Conservation (phyloP, 2,888 invertebrate genomes). For the Dryomyza anilis region DNA sequence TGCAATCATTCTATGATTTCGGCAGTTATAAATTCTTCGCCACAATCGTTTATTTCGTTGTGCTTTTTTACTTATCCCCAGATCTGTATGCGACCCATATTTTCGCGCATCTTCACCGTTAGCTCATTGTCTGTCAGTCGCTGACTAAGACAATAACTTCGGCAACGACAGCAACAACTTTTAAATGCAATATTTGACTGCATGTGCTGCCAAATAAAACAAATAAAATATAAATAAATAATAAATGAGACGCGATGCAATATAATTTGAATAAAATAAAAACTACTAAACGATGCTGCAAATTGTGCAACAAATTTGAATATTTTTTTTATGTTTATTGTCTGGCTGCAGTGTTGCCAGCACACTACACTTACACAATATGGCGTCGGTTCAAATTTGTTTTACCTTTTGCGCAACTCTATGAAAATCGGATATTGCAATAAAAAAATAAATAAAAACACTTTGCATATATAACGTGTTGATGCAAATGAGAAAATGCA, state of each 20-base stretch:
- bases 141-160: not conserved
- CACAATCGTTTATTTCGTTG: no score
- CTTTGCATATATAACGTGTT: not conserved
- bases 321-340: not conserved
- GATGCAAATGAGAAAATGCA: no score
- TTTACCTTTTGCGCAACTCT: not conserved
- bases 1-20: not conserved
- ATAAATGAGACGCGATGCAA: no score
- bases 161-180: not conserved
- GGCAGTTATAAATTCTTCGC: no score
- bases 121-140: no score
- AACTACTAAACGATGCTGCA: not conserved
- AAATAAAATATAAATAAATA: not conserved
- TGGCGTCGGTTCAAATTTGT: not conserved
- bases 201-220: not conserved
- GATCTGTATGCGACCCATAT: no score
- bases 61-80: no score
- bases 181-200: not conserved
- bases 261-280: not conserved
- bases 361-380: not conserved
- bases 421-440: not conserved
- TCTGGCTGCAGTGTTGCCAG: not conserved
- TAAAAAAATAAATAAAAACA: not conserved
- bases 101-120: no score
- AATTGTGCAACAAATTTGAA: not conserved